These are phyloP conservation scores for Nudaria mundana DNA, from an alignment of 2,888 invertebrate species.

Conservation along the genomic window DNA sequence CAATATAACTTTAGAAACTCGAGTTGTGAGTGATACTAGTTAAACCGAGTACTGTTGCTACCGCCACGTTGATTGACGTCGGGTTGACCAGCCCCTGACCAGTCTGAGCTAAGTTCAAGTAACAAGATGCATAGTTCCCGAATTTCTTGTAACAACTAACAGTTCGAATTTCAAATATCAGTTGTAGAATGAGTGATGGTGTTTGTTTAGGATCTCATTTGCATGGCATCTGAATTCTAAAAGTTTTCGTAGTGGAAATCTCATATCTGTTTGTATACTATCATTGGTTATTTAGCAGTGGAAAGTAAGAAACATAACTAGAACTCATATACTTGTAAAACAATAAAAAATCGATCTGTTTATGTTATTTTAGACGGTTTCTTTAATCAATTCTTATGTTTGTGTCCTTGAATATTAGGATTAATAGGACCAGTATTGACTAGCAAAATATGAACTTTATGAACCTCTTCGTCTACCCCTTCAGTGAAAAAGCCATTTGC, in stretches of 20 bases:
- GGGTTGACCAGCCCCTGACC: conserved; percentile 63
- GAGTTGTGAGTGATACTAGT: conserved; percentile 22
- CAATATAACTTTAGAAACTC: conserved; percentile 22
- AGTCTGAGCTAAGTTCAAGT: conserved; percentile 45
- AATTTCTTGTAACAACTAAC: conserved; percentile 43
- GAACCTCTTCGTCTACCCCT: too few relatives aligned
- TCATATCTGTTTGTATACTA: conserved; percentile 9
- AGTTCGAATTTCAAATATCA: conserved; percentile 55
- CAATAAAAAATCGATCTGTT: too few relatives aligned
- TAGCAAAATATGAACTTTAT: too few relatives aligned
- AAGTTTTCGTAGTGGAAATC: conserved; percentile 10
- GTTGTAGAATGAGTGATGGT: conserved; percentile 58
- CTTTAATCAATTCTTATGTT: too few relatives aligned
- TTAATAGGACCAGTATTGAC: too few relatives aligned
- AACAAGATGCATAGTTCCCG: conserved; percentile 53
- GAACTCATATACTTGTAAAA: too few relatives aligned
- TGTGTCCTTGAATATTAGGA: too few relatives aligned
- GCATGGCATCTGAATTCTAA: conserved; percentile 25
- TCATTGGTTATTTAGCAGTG: too few relatives aligned
- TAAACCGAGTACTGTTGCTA: conserved; percentile 45
- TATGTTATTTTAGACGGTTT: too few relatives aligned
- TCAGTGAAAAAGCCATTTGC: too few relatives aligned
- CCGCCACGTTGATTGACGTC: conserved; percentile 69
- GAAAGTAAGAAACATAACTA: too few relatives aligned
- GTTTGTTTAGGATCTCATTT: conserved; percentile 41